phyloP scores from a whole-genome alignment of 2,113 vertebrate genomes.

The Circaetus gallicus region DNA sequence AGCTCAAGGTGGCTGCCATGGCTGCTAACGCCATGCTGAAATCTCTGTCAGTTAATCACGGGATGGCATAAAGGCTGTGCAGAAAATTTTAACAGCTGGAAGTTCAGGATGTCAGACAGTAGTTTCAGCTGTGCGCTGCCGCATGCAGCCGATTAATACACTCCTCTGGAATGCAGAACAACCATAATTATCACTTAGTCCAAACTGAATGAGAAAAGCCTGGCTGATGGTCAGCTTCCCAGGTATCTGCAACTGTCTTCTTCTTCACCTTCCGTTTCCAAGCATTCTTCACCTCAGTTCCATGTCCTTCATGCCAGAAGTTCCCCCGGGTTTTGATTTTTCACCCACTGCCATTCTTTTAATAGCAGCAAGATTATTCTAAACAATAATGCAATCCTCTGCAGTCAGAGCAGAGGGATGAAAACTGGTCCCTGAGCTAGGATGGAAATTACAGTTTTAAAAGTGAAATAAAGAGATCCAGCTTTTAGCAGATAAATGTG shows the following conservation, averaged over 20 bases:
- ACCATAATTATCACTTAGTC: background rate
- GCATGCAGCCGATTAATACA: background rate
- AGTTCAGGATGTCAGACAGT: background rate
- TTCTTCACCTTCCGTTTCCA: background rate
- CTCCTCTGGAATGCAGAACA: background rate
- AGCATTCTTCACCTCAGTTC: background rate
- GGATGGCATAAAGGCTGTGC: background rate
- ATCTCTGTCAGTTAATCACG: background rate
- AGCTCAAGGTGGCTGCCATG: background rate
- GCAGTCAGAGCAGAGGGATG: background rate
- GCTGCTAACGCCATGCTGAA: rapidly evolving
- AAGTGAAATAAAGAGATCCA: background rate
- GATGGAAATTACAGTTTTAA: background rate
- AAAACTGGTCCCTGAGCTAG: background rate
- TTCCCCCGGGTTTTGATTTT: background rate
- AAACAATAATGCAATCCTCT: background rate
- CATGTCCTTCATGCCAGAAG: background rate
- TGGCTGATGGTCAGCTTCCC: background rate
- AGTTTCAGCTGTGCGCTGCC: background rate
- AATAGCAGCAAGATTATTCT: background rate
- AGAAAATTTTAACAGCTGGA: slow-evolving; percentile 7
- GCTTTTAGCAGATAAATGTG: background rate
- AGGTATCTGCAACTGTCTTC: background rate
- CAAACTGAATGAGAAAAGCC: background rate
- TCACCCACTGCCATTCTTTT: background rate